Percentiles rank a stretch among this genome's conserved stretches.
These are phyloP conservation scores for Clavelina lepadiformis DNA, from an alignment of 23 tunicate species.

Conservation along the genomic window DNA sequence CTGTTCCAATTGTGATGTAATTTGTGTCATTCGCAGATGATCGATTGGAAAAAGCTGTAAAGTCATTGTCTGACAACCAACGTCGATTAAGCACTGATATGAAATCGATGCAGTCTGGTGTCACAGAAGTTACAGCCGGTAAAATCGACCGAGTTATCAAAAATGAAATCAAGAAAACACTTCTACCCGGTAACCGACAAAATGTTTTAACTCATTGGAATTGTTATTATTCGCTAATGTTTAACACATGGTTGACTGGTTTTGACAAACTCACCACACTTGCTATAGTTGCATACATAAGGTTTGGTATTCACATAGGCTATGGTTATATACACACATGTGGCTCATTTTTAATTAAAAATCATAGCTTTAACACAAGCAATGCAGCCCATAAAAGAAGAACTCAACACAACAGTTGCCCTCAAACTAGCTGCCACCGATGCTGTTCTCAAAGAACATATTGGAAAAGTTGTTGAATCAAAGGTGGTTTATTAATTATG, in stretches of 20 bases:
- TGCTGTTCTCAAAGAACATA: constrained; percentile 54
- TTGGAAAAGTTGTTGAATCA: constrained; percentile 55
- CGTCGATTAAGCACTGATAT: constrained; percentile 37
- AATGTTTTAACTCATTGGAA: too few relatives aligned
- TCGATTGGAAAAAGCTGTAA: constrained; percentile 49
- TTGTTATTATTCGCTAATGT: too few relatives aligned
- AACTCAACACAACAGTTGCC: constrained; percentile 44
- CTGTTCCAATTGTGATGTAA: too few relatives aligned
- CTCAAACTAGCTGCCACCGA: constrained; percentile 84
- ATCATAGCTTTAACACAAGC: constrained; percentile 33
- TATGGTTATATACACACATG: too few relatives aligned
- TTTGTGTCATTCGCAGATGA: constrained; percentile 63
- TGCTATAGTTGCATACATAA: too few relatives aligned
- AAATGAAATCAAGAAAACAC: constrained; percentile 55
- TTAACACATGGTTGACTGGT: too few relatives aligned
- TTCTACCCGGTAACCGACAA: constrained; percentile 58
- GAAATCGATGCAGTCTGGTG: constrained; percentile 28
- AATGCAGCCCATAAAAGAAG: constrained; percentile 61
- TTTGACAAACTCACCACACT: too few relatives aligned
- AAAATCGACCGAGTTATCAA: constrained; percentile 57
- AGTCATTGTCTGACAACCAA: constrained; percentile 45
- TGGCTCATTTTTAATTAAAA: too few relatives aligned
- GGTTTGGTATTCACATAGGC: too few relatives aligned
- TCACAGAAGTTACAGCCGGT: constrained; percentile 36
- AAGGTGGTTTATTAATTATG: too few relatives aligned